Percentiles rank a stretch among this genome's conserved stretches.
These are phyloP conservation scores for Parauchenoglanis punctatus DNA, from an alignment of 2,797 vertebrate species.

Conservation along the genomic window DNA sequence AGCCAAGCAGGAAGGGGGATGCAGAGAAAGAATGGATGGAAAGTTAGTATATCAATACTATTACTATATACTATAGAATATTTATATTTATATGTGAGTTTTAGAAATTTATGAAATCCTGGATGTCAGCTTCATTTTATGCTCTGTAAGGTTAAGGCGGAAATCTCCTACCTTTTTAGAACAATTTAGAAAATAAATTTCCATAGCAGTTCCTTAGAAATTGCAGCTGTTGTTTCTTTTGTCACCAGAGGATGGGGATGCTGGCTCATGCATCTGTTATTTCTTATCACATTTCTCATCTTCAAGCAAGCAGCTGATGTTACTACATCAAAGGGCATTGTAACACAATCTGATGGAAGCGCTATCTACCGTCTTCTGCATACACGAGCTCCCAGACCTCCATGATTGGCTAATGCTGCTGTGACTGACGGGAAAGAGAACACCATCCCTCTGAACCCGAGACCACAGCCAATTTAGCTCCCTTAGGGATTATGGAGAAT, in stretches of 20 bases:
- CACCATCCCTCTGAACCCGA: neutral
- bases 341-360: neutral
- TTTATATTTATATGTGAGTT: neutral
- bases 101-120: neutral
- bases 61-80: too few relatives aligned
- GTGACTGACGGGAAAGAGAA: neutral
- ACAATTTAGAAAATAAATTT: neutral
- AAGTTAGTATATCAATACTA: too few relatives aligned
- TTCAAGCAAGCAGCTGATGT: neutral
- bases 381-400: neutral
- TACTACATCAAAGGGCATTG: neutral
- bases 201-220: neutral
- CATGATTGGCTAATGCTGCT: neutral
- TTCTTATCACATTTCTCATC: neutral
- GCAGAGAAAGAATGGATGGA: neutral
- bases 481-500: neutral
- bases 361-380: conserved; percentile 1
- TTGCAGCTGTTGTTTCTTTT: conserved; percentile 6
- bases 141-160: neutral
- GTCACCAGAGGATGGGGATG: conserved; percentile 26
- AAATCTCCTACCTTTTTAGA: neutral
- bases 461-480: neutral
- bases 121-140: neutral
- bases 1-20: too few relatives aligned
- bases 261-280: conserved; percentile 11